phyloP scores from a whole-genome alignment of 2,113 vertebrate genomes.

The Panurus biarmicus region DNA sequence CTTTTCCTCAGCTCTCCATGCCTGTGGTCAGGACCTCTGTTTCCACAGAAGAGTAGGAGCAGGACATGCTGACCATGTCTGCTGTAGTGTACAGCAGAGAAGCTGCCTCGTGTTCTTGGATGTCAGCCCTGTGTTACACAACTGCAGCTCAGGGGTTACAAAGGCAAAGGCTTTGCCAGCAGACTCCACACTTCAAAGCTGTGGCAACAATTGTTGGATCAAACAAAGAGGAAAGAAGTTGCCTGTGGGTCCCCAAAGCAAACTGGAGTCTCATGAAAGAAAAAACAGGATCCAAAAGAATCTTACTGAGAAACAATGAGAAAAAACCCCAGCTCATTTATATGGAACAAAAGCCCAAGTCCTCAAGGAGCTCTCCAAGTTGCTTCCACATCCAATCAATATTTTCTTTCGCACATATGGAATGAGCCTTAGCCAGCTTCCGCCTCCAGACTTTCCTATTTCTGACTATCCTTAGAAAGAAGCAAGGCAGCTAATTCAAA shows the following conservation, averaged over 20 bases:
- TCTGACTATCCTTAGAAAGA: constrained; percentile 7
- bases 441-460: constrained; percentile 35
- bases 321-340: neutral
- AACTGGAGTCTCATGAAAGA: neutral
- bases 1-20: neutral
- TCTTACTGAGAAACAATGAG: constrained; percentile 14
- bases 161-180: constrained; percentile 17
- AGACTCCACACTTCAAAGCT: constrained; percentile 34
- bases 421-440: constrained; percentile 16
- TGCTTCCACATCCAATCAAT: constrained; percentile 31
- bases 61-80: neutral
- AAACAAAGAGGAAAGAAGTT: constrained; percentile 40
- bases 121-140: neutral
- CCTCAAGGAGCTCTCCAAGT: constrained; percentile 33
- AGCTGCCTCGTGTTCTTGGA: neutral
- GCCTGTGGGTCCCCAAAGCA: constrained; percentile 9
- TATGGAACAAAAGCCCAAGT: constrained; percentile 2
- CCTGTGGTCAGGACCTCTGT: neutral
- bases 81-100: neutral
- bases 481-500: neutral
- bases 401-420: constrained; percentile 48
- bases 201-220: constrained; percentile 41
- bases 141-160: constrained; percentile 5
- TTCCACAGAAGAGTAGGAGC: neutral
- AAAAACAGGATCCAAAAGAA: constrained; percentile 38